Conservation (phyloP, 2,888 invertebrate species). For the Drosophila paramelanica region DNA sequence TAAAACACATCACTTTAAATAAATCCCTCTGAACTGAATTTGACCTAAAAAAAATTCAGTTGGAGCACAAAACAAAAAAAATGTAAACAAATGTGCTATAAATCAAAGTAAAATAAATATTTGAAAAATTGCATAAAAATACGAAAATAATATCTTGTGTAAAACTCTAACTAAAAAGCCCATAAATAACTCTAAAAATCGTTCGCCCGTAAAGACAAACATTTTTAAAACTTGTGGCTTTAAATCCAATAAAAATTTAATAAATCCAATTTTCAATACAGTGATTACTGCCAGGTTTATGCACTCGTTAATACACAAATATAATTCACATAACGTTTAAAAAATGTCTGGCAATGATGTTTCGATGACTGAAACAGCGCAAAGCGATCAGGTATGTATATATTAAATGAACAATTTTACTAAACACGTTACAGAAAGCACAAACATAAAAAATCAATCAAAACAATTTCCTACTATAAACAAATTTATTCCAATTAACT, state of each 20-base stretch:
- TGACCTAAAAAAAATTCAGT: conserved; percentile 4
- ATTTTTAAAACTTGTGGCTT: not conserved
- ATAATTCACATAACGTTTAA: conserved; percentile 17
- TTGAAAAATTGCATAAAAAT: conserved; percentile 25
- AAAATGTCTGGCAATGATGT: conserved; percentile 74
- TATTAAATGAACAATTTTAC: not conserved
- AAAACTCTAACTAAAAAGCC: not conserved
- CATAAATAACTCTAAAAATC: conserved; percentile 17
- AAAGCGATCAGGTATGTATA: conserved; percentile 76
- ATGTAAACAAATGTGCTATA: conserved; percentile 30
- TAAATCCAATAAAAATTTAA: conserved; percentile 3
- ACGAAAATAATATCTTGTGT: conserved; percentile 1
- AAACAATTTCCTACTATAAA: not conserved
- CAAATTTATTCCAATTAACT: conserved; percentile 20
- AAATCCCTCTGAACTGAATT: conserved; percentile 21
- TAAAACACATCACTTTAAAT: conserved; percentile 15
- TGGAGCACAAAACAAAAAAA: conserved; percentile 3
- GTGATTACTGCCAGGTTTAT: conserved; percentile 42
- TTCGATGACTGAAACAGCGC: conserved; percentile 71
- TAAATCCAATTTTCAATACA: conserved; percentile 21
- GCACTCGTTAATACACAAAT: conserved; percentile 34
- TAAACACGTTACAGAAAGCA: not conserved
- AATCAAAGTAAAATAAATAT: conserved; percentile 44
- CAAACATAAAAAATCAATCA: conserved; percentile 4
- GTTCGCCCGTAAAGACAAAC: conserved; percentile 8